Evolutionary conservation across 2,113 vertebrate species (phyloP), one percentile per base, ranked within the genome.

Genomic region (Anguilla japonica): DNA sequence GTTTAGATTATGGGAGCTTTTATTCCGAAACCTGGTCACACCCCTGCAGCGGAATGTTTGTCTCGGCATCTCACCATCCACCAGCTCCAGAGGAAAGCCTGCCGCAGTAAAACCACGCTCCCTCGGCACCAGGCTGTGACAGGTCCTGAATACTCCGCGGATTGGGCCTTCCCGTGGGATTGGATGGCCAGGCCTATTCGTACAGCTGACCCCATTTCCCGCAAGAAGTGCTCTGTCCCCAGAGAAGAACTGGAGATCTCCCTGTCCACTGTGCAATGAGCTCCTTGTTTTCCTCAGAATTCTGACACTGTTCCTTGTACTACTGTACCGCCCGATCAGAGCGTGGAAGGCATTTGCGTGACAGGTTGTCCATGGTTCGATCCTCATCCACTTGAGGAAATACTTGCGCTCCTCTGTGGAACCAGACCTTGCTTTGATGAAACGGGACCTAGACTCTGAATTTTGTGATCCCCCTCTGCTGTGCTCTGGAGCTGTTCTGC

Each of bases 151-250:
- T 84, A 50, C n/a, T 87, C n/a, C 9, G 18, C n/a, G 40, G 14
- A 14, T 50, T 53, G 16, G 0, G 13, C 82, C 1, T 43, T 34
- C 0, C n/a, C n/a, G n/a, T n/a, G 75, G 91, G 71, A n/a, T n/a
- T n/a, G 50, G 29, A 85, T 26, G 26, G 85, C 8, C 29, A n/a
- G 29, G 79, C 89, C 26, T 90, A n/a, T 40, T 94, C 92, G 56
- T 94, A 94, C 86, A 94, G 89, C 60, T 93, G 88, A 40, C 91
- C 91, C n/a, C 86, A 91, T 89, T 83, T 95, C 93, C 87, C 94
- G 90, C 87, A 94, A 89, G 87, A 93, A 95, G 86, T 95, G 94
- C 71, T 95, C 93, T 2, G 92, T 57, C 81, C 93, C 93, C 80
- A 94, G 90, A 20, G 93, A 94, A n/a, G 89, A 89, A 0, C 92